These are phyloP conservation scores for Apodemus sylvaticus DNA, from an alignment of 2,113 vertebrate species.

Conservation along the genomic window DNA sequence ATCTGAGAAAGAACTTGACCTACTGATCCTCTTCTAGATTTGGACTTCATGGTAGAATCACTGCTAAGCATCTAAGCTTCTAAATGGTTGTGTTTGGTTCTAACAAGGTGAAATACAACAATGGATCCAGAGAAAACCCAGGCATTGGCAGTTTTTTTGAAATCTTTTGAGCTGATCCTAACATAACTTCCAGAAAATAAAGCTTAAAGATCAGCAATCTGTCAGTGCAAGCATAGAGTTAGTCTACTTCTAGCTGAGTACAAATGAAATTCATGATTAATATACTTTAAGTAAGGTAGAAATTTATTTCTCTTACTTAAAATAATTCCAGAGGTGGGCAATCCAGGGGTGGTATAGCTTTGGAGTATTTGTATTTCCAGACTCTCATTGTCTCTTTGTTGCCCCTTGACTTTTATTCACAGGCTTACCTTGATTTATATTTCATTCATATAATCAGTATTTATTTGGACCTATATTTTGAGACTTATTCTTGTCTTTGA, in stretches of 20 bases:
- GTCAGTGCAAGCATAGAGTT: not conserved
- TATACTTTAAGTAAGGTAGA: conserved; percentile 3
- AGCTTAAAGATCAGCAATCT: not conserved
- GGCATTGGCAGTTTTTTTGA: not conserved
- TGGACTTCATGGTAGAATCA: not conserved
- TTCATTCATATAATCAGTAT: not conserved
- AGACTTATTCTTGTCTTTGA: not conserved
- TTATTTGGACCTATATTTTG: not conserved
- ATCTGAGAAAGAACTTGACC: not conserved
- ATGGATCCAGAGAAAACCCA: not conserved
- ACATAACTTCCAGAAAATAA: not conserved
- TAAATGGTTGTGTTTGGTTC: not conserved
- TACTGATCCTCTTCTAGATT: not conserved
- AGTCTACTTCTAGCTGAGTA: not conserved
- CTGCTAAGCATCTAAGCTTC: not conserved
- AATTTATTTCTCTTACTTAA: not conserved
- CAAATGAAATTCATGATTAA: not conserved
- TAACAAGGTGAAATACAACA: not conserved
- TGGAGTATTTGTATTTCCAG: not conserved
- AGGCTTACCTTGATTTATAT: not conserved
- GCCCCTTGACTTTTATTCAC: not conserved
- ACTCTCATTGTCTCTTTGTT: not conserved
- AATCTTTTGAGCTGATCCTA: not conserved
- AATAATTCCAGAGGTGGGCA: not conserved
- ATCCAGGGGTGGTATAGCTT: not conserved